Base-by-base conservation (phyloP, 2,797 vertebrate genomes). In the Myoxocephalus aenaeus region DNA sequence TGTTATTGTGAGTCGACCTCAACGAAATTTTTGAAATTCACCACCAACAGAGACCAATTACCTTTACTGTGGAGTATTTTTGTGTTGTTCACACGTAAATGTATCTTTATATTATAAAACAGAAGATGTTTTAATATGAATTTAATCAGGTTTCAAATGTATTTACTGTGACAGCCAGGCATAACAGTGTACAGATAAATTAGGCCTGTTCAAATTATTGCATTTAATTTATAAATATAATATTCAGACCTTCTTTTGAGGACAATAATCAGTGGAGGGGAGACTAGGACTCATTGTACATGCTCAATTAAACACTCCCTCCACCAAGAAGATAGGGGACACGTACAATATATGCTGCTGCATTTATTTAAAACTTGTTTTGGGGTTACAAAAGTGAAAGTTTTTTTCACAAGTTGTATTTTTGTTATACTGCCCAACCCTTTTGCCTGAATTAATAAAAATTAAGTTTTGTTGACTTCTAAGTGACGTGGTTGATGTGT, bases 21-120 rank as follows among this genome's bases (percentile, higher is more conserved):
- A 87, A 84, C 84, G 72, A 68, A 84, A 77, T 86, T 73, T 83
- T 75, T 75, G 38, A 79, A 88, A 87, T 86, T 82, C 63, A 59
- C 75, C 58, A 83, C 69, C 59, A 70, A 82, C 76, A 75, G 58
- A 82, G 73, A 85, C 44, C 69, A 50, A 80, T 83, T 88, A 69
- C 59, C 44, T 79, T 61, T 79, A 54, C 69, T 73, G 65, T 62
- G 1, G 42, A 70, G 29, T 69, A 32, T 67, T 71, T 68, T 69
- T 54, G 38, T 72, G 56, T 64, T 14, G 7, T 70, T 73, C 56
- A 73, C 58, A 75, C 3, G 14, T 22, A 75, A 42, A 70, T 56
- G 15, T 66, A 27, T 36, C 58, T 77, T 71, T 57, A 20, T n/a
- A 8, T 74, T 27, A 25, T 34, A 27, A 63, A 65, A 36, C 4